phyloP scores from a whole-genome alignment of 2,888 invertebrate genomes.

The Thysanoteuthis rhombus region DNA sequence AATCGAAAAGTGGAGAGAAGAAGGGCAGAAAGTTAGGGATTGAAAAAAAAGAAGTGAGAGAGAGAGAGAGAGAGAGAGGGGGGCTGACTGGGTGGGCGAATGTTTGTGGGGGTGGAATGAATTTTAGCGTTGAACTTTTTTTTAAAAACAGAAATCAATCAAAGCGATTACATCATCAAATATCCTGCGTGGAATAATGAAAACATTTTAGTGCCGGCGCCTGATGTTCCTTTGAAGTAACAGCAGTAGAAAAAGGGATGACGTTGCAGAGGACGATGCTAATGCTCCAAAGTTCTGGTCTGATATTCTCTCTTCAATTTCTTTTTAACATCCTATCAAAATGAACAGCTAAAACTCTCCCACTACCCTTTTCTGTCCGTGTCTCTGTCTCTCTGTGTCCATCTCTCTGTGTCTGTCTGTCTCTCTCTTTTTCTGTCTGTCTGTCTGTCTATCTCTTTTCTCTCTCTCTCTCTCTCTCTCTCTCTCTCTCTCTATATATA shows the following conservation, averaged over 20 bases:
- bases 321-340: not conserved
- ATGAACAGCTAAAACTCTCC: not conserved
- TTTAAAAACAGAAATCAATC: not conserved
- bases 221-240: not conserved
- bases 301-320: not conserved
- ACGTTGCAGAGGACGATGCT: not conserved
- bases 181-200: not conserved
- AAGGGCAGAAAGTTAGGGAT: too few species aligned
- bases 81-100: too few species aligned
- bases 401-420: not conserved
- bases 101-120: too few species aligned
- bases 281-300: not conserved
- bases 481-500: not conserved
- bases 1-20: too few species aligned
- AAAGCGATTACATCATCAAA: not conserved
- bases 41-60: too few species aligned
- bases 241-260: not conserved
- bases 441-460: not conserved
- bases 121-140: not conserved
- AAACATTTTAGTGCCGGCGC: not conserved
- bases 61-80: too few species aligned
- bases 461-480: not conserved
- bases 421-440: not conserved
- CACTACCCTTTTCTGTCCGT: not conserved
- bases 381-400: not conserved